Evolutionary conservation across 2,797 vertebrate species (phyloP), one percentile per base, ranked within the genome.

Genomic region (Anableps anableps): DNA sequence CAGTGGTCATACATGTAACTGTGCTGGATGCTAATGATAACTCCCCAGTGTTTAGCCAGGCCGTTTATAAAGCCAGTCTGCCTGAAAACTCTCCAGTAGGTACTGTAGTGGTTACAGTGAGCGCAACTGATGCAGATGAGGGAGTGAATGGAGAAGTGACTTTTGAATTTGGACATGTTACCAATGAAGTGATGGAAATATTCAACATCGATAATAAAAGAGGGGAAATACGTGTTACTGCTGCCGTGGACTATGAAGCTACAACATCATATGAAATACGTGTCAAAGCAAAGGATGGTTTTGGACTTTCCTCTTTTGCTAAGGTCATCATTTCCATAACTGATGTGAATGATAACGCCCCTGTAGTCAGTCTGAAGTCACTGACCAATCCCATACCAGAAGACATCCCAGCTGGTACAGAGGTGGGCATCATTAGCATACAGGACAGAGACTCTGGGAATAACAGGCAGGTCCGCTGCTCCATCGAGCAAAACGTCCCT

Each of bases 21-120:
- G 91, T 93, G 1, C 83, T 95, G 0, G 95, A 96, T 81, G 92
- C 93, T 66, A 96, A 96, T 80, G 95, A 96, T 86, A 95, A 96
- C 78, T 90, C 90, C 41, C 95, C 95, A 1, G 78, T 90, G 68
- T 96, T 96, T 64, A 95, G 79, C 21, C 91, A 95, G 81, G 72
- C 85, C 4, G 72, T 92, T 10, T 96, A 96, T 82, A 89, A 89
- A 89, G 90, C 90, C 36, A 95, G 55, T 80, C 60, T 96, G 29
- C 78, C 76, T n/a, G 50, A 51, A 51, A 51, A 51, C 50, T 51
- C 50, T 51, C 50, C 50, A 21, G 4, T 47, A 13, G 45, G 95
- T n/a, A 78, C 94, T 0, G 2, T 85, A 2, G 72, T 84, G 2
- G 1, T 89, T 86, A n/a, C 19, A 5, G 88, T 92, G 0, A 88